A percentile compares a stretch with the other conserved stretches of the same genome.
phyloP scores from a whole-genome alignment of 2,113 vertebrate genomes.

The Madoqua kirkii region DNA sequence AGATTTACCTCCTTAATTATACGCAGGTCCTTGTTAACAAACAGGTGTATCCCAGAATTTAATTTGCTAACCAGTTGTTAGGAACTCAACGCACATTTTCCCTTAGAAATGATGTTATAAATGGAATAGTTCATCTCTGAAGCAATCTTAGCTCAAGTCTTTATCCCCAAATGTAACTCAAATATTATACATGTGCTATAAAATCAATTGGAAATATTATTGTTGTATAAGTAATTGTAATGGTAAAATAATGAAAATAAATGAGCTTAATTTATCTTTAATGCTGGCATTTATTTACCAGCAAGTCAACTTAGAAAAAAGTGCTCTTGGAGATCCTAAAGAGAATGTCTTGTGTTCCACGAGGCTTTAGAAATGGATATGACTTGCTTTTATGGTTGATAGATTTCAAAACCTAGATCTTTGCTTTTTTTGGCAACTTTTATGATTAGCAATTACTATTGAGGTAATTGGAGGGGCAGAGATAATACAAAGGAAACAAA shows the following conservation, averaged over 20 bases:
- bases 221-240: not conserved
- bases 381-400: not conserved
- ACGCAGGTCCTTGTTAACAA: slow-evolving; percentile 60
- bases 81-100: slow-evolving; percentile 46
- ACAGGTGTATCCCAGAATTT: slow-evolving; percentile 68
- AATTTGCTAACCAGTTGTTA: slow-evolving; percentile 72
- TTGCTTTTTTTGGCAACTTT: not conserved
- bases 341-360: not conserved
- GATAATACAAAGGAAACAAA: not conserved
- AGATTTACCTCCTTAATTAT: slow-evolving; percentile 72
- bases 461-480: not conserved
- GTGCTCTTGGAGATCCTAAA: not conserved
- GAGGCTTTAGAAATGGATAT: not conserved
- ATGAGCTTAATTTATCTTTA: not conserved
- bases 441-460: not conserved
- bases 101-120: slow-evolving; percentile 59
- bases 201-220: slow-evolving; percentile 31
- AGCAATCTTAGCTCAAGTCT: slow-evolving; percentile 7
- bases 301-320: not conserved
- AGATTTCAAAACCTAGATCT: slow-evolving; percentile 5
- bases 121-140: slow-evolving; percentile 50
- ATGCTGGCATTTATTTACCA: slow-evolving; percentile 1
- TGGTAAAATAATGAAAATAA: not conserved
- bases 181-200: not conserved
- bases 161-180: not conserved